These are phyloP conservation scores for Scartelaos histophorus DNA, from an alignment of 2,113 vertebrate species.

Conservation along the genomic window DNA sequence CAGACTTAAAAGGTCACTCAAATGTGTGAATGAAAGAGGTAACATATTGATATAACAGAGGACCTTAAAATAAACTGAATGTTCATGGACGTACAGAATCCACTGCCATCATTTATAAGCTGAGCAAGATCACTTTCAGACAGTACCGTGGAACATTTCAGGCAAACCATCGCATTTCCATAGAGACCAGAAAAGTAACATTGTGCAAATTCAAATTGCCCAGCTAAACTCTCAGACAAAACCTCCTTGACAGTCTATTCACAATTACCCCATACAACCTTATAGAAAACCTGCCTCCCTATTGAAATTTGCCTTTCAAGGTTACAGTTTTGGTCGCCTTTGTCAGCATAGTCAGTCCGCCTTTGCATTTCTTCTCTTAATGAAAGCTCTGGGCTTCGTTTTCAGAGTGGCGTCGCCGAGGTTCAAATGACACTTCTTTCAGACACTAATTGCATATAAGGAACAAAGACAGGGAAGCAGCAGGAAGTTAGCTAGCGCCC, in stretches of 20 bases:
- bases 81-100: too few relatives aligned
- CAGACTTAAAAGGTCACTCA: too few relatives aligned
- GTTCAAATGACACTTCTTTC: conserved; percentile 38
- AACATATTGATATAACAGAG: too few relatives aligned
- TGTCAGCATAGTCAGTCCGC: conserved; percentile 24
- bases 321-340: neutral
- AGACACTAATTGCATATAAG: conserved; percentile 37
- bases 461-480: conserved; percentile 33
- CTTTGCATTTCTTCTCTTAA: conserved; percentile 24
- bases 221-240: too few relatives aligned
- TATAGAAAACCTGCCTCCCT: neutral
- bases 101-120: too few relatives aligned
- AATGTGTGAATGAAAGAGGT: too few relatives aligned
- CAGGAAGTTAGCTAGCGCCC: conserved; percentile 23
- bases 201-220: too few relatives aligned
- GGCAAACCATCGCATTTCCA: too few relatives aligned
- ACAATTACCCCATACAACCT: conserved; percentile 4
- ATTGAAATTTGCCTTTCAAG: neutral
- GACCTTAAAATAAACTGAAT: too few relatives aligned
- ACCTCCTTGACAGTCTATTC: neutral
- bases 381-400: conserved; percentile 23
- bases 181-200: too few relatives aligned
- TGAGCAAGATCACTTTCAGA: too few relatives aligned
- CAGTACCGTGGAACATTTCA: too few relatives aligned
- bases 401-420: conserved; percentile 25